phyloP scores from a whole-genome alignment of 2,797 vertebrate species.

The Taenioides sp. region DNA sequence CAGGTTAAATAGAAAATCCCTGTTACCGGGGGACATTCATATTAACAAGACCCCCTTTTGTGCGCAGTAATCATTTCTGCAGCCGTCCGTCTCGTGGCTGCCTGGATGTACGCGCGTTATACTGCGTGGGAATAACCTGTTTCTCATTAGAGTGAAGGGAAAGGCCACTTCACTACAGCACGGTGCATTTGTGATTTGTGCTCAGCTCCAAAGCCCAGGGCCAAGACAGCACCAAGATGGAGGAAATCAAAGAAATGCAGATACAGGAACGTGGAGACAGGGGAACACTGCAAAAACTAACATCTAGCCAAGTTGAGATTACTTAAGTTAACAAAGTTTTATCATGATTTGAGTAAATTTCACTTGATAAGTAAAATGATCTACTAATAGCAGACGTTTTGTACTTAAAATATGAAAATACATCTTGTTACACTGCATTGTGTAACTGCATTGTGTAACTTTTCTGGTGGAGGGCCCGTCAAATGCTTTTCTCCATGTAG shows the following conservation, averaged over 20 bases:
- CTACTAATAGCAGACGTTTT: too few relatives aligned
- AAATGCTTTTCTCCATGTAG: too few relatives aligned
- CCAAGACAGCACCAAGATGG: background rate
- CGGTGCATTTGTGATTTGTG: slow-evolving; percentile 36
- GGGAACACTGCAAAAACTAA: too few relatives aligned
- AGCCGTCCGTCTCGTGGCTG: slow-evolving; percentile 30
- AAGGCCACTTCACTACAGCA: slow-evolving; percentile 48
- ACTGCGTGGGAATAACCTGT: slow-evolving; percentile 58
- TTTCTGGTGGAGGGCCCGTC: too few relatives aligned
- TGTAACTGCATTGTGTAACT: too few relatives aligned
- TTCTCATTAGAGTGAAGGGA: slow-evolving; percentile 61
- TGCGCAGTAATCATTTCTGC: slow-evolving; percentile 56
- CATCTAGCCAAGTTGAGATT: too few relatives aligned
- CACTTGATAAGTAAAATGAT: too few relatives aligned
- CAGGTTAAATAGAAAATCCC: slow-evolving; percentile 43
- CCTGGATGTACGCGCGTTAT: slow-evolving; percentile 39
- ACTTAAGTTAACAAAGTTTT: too few relatives aligned
- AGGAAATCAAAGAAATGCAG: background rate
- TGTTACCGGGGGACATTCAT: slow-evolving; percentile 51
- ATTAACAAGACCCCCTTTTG: slow-evolving; percentile 46
- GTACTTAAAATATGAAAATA: too few relatives aligned
- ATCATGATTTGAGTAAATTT: too few relatives aligned
- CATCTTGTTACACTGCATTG: too few relatives aligned
- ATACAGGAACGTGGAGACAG: background rate
- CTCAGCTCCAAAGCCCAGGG: slow-evolving; percentile 27